Evolutionary conservation across 2,113 vertebrate species (phyloP).

Genomic region (Saguinus midas): DNA sequence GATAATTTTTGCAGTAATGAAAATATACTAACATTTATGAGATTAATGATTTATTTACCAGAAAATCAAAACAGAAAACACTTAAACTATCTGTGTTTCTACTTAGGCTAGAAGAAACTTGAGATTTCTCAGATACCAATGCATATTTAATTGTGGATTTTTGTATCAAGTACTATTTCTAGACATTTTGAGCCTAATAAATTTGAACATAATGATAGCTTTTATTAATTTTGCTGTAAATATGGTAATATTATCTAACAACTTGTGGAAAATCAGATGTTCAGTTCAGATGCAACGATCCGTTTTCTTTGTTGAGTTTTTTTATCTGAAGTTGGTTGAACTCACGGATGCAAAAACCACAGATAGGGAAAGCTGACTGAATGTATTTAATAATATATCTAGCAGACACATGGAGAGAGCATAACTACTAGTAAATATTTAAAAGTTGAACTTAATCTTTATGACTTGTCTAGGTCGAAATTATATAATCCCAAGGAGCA

Average conservation of each 20-base stretch:
- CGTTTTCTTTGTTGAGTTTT: not conserved
- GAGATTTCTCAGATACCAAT: not conserved
- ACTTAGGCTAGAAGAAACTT: not conserved
- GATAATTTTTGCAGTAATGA: not conserved
- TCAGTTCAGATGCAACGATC: not conserved
- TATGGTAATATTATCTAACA: not conserved
- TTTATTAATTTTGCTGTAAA: not conserved
- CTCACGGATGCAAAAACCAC: not conserved
- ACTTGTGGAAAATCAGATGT: not conserved
- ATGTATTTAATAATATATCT: not conserved
- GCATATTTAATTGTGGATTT: not conserved
- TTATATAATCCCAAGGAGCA: not conserved
- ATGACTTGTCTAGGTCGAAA: not conserved
- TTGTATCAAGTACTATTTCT: not conserved
- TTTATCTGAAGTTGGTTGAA: not conserved
- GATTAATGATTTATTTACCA: not conserved
- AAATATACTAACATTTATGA: not conserved
- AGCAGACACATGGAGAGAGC: not conserved
- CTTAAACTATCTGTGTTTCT: not conserved
- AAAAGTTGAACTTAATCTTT: not conserved
- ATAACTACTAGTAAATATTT: conserved; percentile 3
- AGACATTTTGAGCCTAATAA: not conserved
- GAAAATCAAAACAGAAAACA: not conserved
- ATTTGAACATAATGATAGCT: not conserved
- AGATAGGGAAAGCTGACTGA: not conserved